Evolutionary conservation across 2,113 vertebrate species (phyloP), one percentile per base, ranked within the genome.

Genomic region (Rhabdornis inornatus): DNA sequence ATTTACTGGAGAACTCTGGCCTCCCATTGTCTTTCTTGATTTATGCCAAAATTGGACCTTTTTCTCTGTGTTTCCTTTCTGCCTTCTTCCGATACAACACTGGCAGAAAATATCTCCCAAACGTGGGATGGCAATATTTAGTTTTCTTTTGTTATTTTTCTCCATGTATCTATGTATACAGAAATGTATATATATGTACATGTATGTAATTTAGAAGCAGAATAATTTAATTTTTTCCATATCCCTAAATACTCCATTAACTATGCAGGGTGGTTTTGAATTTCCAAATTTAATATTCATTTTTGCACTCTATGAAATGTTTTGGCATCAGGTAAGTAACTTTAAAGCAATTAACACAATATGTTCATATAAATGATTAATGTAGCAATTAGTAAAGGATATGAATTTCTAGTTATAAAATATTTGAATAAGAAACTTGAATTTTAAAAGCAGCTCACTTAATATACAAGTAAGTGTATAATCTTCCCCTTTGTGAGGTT

Each of bases 221-320:
- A 63, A 52, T 30, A 70, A 60, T 15, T 72, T 3, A 44, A 4
- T 25, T 37, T 74, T 75, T 44, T 50, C 9, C 9, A 5, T 79
- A 37, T 60, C 13, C 9, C 9, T 59, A 42, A 76, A 30, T 23
- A 31, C 6, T 13, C 1, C 3, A 52, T 6, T 37, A 83, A 45
- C 18, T 70, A 18, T 1, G 4, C 6, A 40, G 6, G 4, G 0
- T 0, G 23, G 23, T 88, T 69, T 74, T 60, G 5, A 55, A 39
- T 42, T 6, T 52, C 16, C 11, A 24, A 64, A 24, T 59, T 74
- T 50, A 53, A 78, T 75, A 39, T 65, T 24, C 3, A 68, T 57
- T 66, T 87, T 87, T 69, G 7, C 15, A 60, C 12, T 60, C 11
- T 50, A 13, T 50, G 50, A 80, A 72, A 59, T 27, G 15, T 30